phyloP scores from a whole-genome alignment of 2,888 invertebrate species.

The Holacanthella duospinosa region DNA sequence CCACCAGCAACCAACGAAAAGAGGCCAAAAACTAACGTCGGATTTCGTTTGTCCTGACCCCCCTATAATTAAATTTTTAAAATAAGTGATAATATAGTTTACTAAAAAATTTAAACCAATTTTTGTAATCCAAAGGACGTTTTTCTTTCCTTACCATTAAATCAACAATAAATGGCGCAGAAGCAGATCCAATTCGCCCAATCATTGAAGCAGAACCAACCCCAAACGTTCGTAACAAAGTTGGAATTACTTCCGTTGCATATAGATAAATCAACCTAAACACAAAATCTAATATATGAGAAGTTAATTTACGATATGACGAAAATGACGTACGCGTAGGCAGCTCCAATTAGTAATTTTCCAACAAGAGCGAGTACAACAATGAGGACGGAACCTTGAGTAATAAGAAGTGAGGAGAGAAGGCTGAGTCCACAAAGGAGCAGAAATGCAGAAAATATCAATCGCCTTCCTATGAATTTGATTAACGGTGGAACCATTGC shows the following conservation, averaged over 20 bases:
- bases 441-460: conserved; percentile 30
- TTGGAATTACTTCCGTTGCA: conserved; percentile 35
- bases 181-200: conserved; percentile 30
- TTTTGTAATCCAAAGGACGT: no score
- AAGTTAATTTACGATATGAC: not conserved
- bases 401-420: conserved; percentile 25
- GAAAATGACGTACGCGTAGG: conserved; percentile 20
- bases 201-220: conserved; percentile 34
- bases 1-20: conserved; percentile 25
- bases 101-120: no score
- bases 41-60: conserved; percentile 17
- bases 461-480: conserved; percentile 25
- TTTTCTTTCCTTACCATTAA: conserved; percentile 22
- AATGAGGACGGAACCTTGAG: conserved; percentile 23
- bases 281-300: not conserved
- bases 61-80: conserved; percentile 4
- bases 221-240: conserved; percentile 34
- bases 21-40: conserved; percentile 27
- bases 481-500: conserved; percentile 36
- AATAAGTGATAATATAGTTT: no score
- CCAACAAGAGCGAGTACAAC: conserved; percentile 29
- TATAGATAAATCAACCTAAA: conserved; percentile 31
- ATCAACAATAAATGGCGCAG: conserved; percentile 33
- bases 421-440: conserved; percentile 28
- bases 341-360: conserved; percentile 35